Conservation (phyloP, 53 echinoderm and acorn worm species). For the Patiria pectinifera region DNA sequence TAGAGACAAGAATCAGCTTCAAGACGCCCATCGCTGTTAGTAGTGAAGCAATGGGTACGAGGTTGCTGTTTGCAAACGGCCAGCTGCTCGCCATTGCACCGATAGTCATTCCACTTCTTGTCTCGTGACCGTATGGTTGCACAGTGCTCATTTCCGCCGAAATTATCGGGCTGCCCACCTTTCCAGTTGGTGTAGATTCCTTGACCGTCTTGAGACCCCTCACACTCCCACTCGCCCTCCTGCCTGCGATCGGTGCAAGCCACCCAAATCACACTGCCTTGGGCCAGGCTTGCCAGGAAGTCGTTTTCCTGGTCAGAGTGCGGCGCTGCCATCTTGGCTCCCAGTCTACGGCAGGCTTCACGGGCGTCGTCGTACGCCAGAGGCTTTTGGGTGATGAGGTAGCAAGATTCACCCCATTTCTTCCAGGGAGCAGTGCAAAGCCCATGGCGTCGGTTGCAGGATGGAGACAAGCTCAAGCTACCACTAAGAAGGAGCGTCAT, state of each 20-base stretch:
- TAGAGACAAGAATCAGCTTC: not conserved
- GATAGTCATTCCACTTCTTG: not conserved
- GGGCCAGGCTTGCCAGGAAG: not conserved
- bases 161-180: not conserved
- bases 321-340: slow-evolving; percentile 1
- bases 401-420: not conserved
- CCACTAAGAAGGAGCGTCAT: not conserved
- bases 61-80: not conserved
- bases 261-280: not conserved
- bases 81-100: not conserved
- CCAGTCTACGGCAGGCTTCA: not conserved
- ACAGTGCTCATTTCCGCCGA: not conserved
- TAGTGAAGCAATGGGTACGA: not conserved
- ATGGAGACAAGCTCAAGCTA: not conserved
- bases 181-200: not conserved
- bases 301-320: not conserved
- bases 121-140: not conserved
- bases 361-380: not conserved
- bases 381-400: not conserved
- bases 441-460: not conserved
- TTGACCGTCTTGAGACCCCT: not conserved
- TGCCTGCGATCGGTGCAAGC: not conserved
- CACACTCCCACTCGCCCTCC: not conserved
- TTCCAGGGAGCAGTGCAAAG: not conserved
- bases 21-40: not conserved